These are phyloP conservation scores for Coilia nasus DNA, from an alignment of 2,797 vertebrate genomes.

Conservation along the genomic window DNA sequence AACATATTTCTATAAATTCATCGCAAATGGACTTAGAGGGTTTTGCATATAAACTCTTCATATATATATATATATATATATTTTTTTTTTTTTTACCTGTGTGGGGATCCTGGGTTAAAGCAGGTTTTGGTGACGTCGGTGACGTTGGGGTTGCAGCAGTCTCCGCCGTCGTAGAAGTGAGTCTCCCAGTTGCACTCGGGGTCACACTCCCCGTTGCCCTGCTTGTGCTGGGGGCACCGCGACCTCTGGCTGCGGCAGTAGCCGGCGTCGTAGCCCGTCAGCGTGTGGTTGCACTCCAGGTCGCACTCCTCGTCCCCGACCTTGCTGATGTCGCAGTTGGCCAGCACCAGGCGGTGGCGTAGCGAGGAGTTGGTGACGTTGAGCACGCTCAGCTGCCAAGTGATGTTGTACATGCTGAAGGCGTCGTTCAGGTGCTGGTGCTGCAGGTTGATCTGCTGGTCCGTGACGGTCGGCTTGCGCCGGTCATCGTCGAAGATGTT, in stretches of 20 bases:
- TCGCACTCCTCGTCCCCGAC: conserved; percentile 90
- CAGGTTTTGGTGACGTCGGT: conserved; percentile 97
- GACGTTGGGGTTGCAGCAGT: conserved; percentile 94
- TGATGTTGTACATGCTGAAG: conserved; percentile 92
- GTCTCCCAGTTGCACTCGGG: conserved; percentile 93
- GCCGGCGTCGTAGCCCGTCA: conserved; percentile 91
- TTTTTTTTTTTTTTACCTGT: conserved; percentile 83
- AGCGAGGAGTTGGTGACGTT: conserved; percentile 92
- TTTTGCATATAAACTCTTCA: no score
- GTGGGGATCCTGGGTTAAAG: conserved; percentile 90
- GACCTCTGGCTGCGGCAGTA: conserved; percentile 82
- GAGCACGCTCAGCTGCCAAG: conserved; percentile 92
- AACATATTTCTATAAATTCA: no score
- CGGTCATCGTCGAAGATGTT: conserved; percentile 85
- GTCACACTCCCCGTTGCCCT: conserved; percentile 89
- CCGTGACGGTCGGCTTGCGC: conserved; percentile 85
- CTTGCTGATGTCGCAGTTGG: conserved; percentile 97
- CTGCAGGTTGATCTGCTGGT: conserved; percentile 92
- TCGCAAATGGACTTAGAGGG: no score
- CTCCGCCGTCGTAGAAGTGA: conserved; percentile 89
- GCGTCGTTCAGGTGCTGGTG: conserved; percentile 91
- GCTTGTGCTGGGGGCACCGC: conserved; percentile 81
- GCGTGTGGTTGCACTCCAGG: conserved; percentile 92
- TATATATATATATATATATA: no score
- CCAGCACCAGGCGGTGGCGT: conserved; percentile 88